phyloP scores from a whole-genome alignment of 2,888 invertebrate species.

The Ochropacha duplaris region DNA sequence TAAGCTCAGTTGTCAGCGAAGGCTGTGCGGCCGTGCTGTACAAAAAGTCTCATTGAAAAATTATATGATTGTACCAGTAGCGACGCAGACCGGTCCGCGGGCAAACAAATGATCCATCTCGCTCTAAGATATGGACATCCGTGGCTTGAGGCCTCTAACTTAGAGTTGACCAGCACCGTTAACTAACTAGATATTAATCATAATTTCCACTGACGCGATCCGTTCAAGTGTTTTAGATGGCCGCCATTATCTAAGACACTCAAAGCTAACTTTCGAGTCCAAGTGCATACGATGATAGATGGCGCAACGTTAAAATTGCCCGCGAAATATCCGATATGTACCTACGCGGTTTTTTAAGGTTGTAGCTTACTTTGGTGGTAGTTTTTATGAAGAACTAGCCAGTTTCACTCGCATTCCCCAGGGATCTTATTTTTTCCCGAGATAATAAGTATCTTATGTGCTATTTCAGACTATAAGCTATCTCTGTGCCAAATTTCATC shows the following conservation, averaged over 20 bases:
- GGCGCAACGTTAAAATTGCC: conserved; percentile 48
- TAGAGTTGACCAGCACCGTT: conserved; percentile 47
- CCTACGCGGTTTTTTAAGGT: conserved; percentile 7
- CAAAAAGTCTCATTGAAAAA: conserved; percentile 67
- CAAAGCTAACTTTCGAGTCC: conserved; percentile 29
- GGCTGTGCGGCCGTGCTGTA: conserved; percentile 37
- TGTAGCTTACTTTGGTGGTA: not conserved
- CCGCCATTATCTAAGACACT: conserved; percentile 67
- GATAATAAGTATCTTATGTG: no score
- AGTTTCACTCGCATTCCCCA: no score
- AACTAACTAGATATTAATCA: conserved; percentile 76
- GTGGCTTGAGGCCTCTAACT: conserved; percentile 34
- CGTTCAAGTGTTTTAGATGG: conserved; percentile 74
- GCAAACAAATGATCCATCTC: conserved; percentile 60
- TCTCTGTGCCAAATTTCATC: no score
- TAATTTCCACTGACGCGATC: conserved; percentile 73
- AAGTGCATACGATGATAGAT: conserved; percentile 45
- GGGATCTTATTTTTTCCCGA: no score
- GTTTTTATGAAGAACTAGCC: not conserved
- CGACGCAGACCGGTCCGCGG: conserved; percentile 46
- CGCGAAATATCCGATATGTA: conserved; percentile 39
- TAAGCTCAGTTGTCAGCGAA: conserved; percentile 77
- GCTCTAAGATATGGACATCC: conserved; percentile 50
- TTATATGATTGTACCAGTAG: conserved; percentile 65
- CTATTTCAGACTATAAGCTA: no score